Conservation (phyloP, 2,113 vertebrate genomes). For the Pseudopipra pipra region DNA sequence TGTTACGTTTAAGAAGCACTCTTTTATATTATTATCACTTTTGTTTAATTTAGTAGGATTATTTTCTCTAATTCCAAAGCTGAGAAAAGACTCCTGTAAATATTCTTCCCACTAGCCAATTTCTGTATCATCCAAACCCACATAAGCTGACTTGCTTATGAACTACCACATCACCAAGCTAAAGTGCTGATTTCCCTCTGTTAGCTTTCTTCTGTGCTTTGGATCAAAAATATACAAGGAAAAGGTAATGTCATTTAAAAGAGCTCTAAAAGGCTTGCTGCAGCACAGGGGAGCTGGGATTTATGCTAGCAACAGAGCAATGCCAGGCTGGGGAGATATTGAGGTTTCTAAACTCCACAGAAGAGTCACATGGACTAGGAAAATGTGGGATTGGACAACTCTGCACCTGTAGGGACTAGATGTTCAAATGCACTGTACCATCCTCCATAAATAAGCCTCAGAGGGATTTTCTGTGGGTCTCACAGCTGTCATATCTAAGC, state of each 20-base stretch:
- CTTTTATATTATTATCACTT: constrained; percentile 55
- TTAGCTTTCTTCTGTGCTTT: constrained; percentile 39
- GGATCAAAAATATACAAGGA: constrained; percentile 33
- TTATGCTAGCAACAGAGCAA: background rate
- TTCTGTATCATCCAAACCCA: constrained; percentile 25
- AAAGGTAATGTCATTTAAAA: constrained; percentile 41
- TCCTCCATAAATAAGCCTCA: background rate
- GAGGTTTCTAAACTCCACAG: background rate
- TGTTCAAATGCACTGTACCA: background rate
- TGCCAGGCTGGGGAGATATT: background rate
- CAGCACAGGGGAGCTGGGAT: background rate
- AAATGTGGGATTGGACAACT: background rate
- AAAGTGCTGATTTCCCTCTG: constrained; percentile 43
- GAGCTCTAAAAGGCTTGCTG: constrained; percentile 10
- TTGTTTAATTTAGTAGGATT: constrained; percentile 69
- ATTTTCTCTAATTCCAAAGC: constrained; percentile 59
- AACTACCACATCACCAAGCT: constrained; percentile 36
- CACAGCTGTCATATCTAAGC: background rate
- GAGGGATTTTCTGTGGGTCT: background rate
- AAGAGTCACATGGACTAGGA: background rate
- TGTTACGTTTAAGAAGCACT: constrained; percentile 39
- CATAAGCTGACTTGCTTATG: constrained; percentile 43
- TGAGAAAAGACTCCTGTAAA: constrained; percentile 54
- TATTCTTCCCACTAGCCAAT: constrained; percentile 59
- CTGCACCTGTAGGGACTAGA: background rate